Base-by-base conservation (phyloP, 2,797 vertebrate species). In the Cottoperca gobio region DNA sequence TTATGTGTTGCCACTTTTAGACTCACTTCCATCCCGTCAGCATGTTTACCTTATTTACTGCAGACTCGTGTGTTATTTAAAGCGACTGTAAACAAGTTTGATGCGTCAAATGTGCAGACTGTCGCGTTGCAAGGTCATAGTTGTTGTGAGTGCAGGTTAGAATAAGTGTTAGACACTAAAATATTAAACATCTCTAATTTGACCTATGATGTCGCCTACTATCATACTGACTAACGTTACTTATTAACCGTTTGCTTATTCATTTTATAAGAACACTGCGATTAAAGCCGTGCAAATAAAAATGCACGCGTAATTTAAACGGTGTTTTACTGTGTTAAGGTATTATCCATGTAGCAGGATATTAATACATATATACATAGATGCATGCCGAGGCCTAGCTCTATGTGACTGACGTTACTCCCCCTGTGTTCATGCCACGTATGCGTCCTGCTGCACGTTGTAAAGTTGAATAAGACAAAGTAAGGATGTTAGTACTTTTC, bases 291-390 rank as follows among this genome's bases (percentile, higher is more conserved):
- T 12, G 23, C 2, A 39, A 28, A 9, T 7, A 14, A 26, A 24
- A 14, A 40, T 14, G 0, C 5, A 2, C 10, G 13, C 2, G 14
- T 13, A 0, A 9, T 14, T 14, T 13, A 28, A 0, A 3, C 17
- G n/a, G 6, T 31, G 2, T 0, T 5, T 21, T 8, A n/a, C 33
- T 33, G 31, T 17, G 31, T n/a, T 28, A 14, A 5, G 24, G 11
- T 33, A 5, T 13, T 19, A 0, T 26, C 7, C 17, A 8, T 11
- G 8, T 14, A 1, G 11, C 6, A 37, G 5, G 5, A 1, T 6
- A 1, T 6, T 9, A 4, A 5, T 33, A 5, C 8, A 2, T 10
- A 12, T 3, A 1, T 7, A 0, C 11, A 8, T 1, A 46, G n/a
- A 2, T 46, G 6, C 4, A 3, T 24, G 10, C 4, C 3, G 5